Evolutionary conservation across 64 coral and sea anemone species (phyloP), one percentile per base, ranked within the genome.

Genomic region (Anthopleura sola): DNA sequence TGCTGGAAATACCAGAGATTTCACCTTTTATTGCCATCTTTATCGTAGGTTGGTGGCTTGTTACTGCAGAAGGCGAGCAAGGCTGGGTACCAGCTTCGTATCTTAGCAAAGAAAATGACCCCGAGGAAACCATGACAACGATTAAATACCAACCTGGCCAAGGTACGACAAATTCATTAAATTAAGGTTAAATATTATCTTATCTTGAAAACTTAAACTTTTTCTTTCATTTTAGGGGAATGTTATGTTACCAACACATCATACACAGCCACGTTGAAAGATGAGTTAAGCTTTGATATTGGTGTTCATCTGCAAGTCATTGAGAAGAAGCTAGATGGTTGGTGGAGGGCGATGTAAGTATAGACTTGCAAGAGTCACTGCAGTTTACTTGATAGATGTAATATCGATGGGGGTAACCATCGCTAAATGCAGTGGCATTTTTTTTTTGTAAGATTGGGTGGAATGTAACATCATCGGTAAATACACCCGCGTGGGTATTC

Each of bases 261-360:
- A 9, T 93, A 98, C 77, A 98, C 87, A 75, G 95, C 95, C 49
- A 85, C 91, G 80, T 85, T 88, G 18, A 85, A 93, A 36, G 95
- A 98, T 78, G 95, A 98, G 88, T 86, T 98, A 69, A 85, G 85
- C 50, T 90, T 98, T 78, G 91, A 98, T 44, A 36, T 83, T n/a
- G 95, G 95, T 36, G 86, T 93, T 49, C 78, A 91, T 60, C 86
- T 98, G 14, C 86, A 93, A 56, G 91, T 98, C 6, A n/a, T 93
- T 38, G 86, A 98, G 68, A 98, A 98, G n/a, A 93, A 98, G 56
- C 85, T 93, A 82, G 95, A 98, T 86, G 95, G 95, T 26, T 98
- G 95, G 95, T 98, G 95, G 95, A 62, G 90, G 46, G 88, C 91
- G 31, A 93, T 86, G 95, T 98, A 69, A 88, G 93, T 82, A 11